Percentiles rank a stretch among this genome's conserved stretches.
Conservation (phyloP, 1,140 invertebrate genomes). For the Drosophila truncata region DNA sequence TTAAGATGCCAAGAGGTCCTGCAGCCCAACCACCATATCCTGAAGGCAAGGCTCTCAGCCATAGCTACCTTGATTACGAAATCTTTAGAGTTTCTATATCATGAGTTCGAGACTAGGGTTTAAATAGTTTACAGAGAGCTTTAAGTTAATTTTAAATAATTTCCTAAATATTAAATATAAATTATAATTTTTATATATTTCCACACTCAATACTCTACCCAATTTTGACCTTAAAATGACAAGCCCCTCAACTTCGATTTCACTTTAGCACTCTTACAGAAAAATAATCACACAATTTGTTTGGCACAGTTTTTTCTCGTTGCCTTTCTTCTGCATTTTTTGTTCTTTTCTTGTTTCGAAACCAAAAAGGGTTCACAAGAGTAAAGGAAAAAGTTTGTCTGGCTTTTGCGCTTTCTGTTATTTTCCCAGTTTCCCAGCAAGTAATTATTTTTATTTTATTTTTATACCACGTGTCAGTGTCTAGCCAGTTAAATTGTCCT, state of each 20-base stretch:
- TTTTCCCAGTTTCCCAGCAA: conserved; percentile 16
- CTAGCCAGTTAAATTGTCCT: conserved; percentile 32
- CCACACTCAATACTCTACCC: not conserved
- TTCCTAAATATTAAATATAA: not conserved
- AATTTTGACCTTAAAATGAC: conserved; percentile 23
- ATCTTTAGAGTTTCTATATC: not conserved
- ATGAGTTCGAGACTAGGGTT: not conserved
- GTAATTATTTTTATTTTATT: conserved; percentile 49
- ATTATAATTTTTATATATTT: not conserved
- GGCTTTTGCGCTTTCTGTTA: conserved; percentile 29
- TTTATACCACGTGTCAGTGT: conserved; percentile 29
- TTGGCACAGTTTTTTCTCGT: conserved; percentile 44
- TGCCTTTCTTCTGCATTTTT: conserved; percentile 33
- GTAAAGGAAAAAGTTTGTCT: conserved; percentile 44
- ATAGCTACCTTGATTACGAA: not conserved
- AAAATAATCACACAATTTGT: conserved; percentile 49
- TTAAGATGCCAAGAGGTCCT: not conserved
- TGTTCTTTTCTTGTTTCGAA: conserved; percentile 13
- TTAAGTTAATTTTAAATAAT: not conserved
- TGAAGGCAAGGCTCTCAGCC: not conserved
- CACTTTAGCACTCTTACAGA: conserved; percentile 23
- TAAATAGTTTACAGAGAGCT: not conserved
- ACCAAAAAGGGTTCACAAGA: conserved; percentile 36
- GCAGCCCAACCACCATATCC: not conserved
- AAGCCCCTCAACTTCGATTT: conserved; percentile 33